Evolutionary conservation across 1,140 invertebrate genomes (phyloP).

Genomic region (Phymorhynchus buccinoides): DNA sequence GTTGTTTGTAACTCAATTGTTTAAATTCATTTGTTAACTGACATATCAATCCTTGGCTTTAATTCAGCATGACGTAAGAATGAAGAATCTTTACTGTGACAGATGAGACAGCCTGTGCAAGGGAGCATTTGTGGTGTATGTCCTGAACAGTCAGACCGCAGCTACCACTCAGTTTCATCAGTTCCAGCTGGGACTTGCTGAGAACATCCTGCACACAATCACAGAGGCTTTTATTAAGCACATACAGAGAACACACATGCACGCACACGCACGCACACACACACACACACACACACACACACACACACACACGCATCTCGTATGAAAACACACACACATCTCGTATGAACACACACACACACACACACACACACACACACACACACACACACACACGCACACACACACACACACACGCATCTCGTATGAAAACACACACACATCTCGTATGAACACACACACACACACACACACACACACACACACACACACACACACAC

Average conservation of each 20-base stretch:
- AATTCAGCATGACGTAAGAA: too few relatives aligned
- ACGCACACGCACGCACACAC: neutral
- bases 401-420: neutral
- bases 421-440: too few relatives aligned
- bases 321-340: too few relatives aligned
- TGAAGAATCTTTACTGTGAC: slow-evolving; percentile 50
- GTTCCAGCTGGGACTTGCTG: slow-evolving; percentile 52
- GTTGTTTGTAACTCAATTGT: too few relatives aligned
- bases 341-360: neutral
- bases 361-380: neutral
- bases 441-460: too few relatives aligned
- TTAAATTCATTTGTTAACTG: too few relatives aligned
- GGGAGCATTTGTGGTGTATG: slow-evolving; percentile 46
- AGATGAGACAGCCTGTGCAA: slow-evolving; percentile 46
- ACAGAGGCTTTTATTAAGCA: neutral
- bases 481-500: too few relatives aligned
- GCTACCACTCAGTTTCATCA: slow-evolving; percentile 51
- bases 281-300: slow-evolving; percentile 10
- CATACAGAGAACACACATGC: neutral
- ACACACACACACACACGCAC: slow-evolving; percentile 4
- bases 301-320: neutral
- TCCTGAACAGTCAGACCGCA: slow-evolving; percentile 46
- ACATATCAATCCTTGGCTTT: too few relatives aligned
- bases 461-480: too few relatives aligned
- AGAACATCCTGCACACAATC: slow-evolving; percentile 53